phyloP scores from a whole-genome alignment of 2,113 vertebrate species.

The Misgurnus anguillicaudatus region DNA sequence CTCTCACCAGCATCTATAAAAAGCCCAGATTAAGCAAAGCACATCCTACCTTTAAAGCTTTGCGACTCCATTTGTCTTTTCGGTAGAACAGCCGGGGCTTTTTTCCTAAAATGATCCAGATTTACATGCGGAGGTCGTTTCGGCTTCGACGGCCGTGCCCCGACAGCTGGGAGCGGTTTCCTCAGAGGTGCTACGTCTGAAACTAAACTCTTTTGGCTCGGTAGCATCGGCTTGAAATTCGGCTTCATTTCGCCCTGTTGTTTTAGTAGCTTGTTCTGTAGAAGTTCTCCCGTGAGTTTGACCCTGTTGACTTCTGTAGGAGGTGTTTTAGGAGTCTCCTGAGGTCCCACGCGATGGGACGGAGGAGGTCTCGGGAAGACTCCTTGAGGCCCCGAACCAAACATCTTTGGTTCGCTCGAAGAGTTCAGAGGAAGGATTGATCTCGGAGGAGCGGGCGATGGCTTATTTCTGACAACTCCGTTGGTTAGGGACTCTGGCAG shows the following conservation, averaged over 20 bases:
- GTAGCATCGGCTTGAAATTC: conserved; percentile 28
- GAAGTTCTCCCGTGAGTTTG: conserved; percentile 63
- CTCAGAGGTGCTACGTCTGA: conserved; percentile 65
- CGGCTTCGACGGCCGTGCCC: conserved; percentile 73
- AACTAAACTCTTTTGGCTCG: conserved; percentile 47
- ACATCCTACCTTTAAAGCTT: conserved; percentile 55
- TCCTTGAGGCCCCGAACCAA: conserved; percentile 2
- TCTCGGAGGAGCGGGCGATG: conserved; percentile 33
- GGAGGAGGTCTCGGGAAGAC: conserved; percentile 54
- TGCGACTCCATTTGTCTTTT: background rate
- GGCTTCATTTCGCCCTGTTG: conserved; percentile 48
- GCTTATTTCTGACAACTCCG: conserved; percentile 52
- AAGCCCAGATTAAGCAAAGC: background rate
- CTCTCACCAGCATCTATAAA: background rate
- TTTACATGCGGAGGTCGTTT: conserved; percentile 72
- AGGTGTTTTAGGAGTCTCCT: conserved; percentile 27
- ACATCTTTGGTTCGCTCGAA: conserved; percentile 25
- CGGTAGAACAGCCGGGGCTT: background rate
- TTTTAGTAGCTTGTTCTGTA: conserved; percentile 66
- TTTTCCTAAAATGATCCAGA: conserved; percentile 65
- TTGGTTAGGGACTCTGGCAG: conserved; percentile 40
- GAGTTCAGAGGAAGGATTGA: conserved; percentile 32
- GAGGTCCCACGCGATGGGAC: conserved; percentile 26
- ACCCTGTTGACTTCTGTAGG: conserved; percentile 50
- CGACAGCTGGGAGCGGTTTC: conserved; percentile 69